Conservation (phyloP, 37 sponge, comb jelly and placozoan genomes). For the Halisarca cf. caerulea region DNA sequence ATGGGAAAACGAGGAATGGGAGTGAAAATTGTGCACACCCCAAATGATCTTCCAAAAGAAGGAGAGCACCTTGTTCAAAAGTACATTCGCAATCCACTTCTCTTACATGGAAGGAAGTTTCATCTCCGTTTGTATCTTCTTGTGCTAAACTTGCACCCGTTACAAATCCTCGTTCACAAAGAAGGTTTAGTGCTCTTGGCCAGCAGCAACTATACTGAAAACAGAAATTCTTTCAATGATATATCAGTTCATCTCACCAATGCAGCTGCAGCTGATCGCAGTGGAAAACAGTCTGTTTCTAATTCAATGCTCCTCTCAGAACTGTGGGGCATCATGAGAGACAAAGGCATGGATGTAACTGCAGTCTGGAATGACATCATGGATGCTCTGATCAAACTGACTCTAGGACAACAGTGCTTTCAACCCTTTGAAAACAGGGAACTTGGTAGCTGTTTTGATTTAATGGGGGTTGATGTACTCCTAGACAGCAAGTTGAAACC, state of each 20-base stretch:
- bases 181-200: constrained; percentile 91
- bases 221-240: constrained; percentile 28
- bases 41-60: constrained; percentile 46
- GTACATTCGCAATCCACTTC: constrained; percentile 73
- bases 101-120: constrained; percentile 77
- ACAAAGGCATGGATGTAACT: constrained; percentile 31
- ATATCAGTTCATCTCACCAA: constrained; percentile 80
- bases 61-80: constrained; percentile 64
- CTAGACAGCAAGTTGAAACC: constrained; percentile 57
- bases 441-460: constrained; percentile 83
- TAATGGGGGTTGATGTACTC: constrained; percentile 86
- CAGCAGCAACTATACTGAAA: constrained; percentile 60
- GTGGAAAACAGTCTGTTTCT: constrained; percentile 29
- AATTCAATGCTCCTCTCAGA: constrained; percentile 82
- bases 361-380: constrained; percentile 53
- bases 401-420: constrained; percentile 75
- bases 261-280: constrained; percentile 88
- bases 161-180: constrained; percentile 72
- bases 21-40: constrained; percentile 44
- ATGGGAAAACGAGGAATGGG: constrained; percentile 80
- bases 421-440: constrained; percentile 47
- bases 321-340: constrained; percentile 55
- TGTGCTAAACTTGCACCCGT: constrained; percentile 74
- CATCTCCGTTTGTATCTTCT: constrained; percentile 84
- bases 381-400: constrained; percentile 68